These are phyloP conservation scores for Centropyge bicolor DNA, from an alignment of 2,797 vertebrate genomes.

Conservation along the genomic window DNA sequence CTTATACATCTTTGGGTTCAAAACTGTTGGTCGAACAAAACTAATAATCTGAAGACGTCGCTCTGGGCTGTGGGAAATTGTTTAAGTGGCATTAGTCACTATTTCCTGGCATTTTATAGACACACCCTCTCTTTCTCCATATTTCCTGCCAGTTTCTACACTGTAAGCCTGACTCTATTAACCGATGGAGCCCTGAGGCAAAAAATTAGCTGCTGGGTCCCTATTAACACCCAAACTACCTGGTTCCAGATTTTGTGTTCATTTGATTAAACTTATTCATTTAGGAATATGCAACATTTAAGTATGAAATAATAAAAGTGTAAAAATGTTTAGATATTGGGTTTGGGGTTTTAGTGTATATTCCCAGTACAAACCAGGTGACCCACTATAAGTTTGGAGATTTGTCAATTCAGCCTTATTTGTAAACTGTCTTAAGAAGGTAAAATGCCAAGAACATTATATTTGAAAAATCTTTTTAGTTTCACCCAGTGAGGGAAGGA, in stretches of 20 bases:
- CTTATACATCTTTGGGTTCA: background rate
- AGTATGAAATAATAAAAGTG: background rate
- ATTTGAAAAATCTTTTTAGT: background rate
- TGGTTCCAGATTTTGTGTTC: background rate
- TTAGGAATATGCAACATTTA: background rate
- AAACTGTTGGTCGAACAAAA: background rate
- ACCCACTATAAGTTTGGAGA: background rate
- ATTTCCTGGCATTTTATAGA: conserved; percentile 1
- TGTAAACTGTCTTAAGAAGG: background rate
- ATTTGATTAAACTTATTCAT: background rate
- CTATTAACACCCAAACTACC: background rate
- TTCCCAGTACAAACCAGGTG: conserved; percentile 4
- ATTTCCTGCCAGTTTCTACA: conserved; percentile 13
- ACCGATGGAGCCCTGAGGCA: background rate
- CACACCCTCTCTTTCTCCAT: background rate
- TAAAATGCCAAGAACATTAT: background rate
- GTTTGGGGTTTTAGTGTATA: no score
- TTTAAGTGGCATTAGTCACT: conserved; percentile 13
- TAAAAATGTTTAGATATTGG: background rate
- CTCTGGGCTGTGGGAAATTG: conserved; percentile 6
- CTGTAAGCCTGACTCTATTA: background rate
- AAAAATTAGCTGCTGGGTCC: background rate
- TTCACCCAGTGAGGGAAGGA: background rate
- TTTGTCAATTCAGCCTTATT: background rate
- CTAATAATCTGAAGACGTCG: background rate